A percentile compares a stretch with the other conserved stretches of the same genome.
Conservation (phyloP, 2,113 vertebrate species). For the Peromyscus polionotus region DNA sequence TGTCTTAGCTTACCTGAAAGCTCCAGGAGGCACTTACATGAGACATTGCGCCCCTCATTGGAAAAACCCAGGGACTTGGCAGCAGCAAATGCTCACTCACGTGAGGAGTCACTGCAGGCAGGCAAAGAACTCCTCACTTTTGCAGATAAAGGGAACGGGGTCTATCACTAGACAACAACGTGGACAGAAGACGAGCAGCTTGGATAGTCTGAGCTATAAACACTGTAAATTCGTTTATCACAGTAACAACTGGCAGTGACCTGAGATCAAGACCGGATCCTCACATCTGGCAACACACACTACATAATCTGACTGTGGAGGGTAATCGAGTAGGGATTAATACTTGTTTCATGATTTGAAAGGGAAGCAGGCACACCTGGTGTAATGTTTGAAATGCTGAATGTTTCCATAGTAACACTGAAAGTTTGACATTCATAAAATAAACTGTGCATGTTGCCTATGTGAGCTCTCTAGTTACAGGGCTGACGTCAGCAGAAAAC, state of each 20-base stretch:
- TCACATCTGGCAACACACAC: background rate
- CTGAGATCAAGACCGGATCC: background rate
- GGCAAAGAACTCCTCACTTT: background rate
- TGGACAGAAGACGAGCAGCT: background rate
- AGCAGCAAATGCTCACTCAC: background rate
- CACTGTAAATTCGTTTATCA: background rate
- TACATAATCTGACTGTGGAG: background rate
- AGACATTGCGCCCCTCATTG: background rate
- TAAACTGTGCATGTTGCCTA: background rate
- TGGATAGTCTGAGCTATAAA: background rate
- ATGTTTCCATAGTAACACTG: background rate
- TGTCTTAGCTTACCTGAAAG: background rate
- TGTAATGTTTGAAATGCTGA: background rate
- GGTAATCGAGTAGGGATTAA: background rate
- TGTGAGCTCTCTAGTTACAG: background rate
- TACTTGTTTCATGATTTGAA: background rate
- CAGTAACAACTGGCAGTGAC: background rate
- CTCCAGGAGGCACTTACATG: background rate
- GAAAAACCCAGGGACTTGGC: background rate
- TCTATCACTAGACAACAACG: background rate
- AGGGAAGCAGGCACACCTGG: slow-evolving; percentile 18
- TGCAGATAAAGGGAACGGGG: background rate
- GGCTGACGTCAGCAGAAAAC: background rate
- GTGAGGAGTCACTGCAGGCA: too few relatives aligned
- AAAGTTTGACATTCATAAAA: background rate